Base-by-base conservation (phyloP, 2,797 vertebrate genomes). In the Ciconia nigra region DNA sequence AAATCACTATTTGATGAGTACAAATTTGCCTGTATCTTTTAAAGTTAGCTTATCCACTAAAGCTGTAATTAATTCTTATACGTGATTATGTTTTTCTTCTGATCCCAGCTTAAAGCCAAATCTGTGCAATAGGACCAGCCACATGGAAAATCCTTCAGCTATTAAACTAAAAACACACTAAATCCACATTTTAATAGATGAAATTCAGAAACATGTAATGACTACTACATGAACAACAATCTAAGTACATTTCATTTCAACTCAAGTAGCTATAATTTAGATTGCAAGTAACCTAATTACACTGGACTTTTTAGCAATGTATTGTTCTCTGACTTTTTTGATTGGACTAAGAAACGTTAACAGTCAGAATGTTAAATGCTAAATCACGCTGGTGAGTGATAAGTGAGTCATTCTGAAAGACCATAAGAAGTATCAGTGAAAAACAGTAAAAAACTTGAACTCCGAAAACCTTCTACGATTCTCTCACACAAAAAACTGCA, bases 21-120 rank as follows among this genome's bases (percentile, higher is more conserved):
- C 88, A 86, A 93, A 93, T 96, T 96, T 94, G 86, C 89, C 90
- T 95, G 72, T 94, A 95, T 97, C 94, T 97, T 97, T 96, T 91
- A 97, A 97, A 97, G 95, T 96, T 96, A 96, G 94, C 93, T 97
- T 96, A 97, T 88, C 92, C 93, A 80, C 84, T 97, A 95, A 97
- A 95, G 91, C 94, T 97, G 90, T 91, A 97, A 97, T 97, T 98
- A 97, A 97, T 95, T 96, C 90, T 96, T 94, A 91, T 93, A 95
- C 84, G 65, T 85, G 80, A 96, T 95, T 96, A 96, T 94, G 82
- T 94, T 95, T 96, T 85, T 37, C 90, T 96, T 97, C 95, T 96
- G 96, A 97, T 98, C 96, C 96, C 88, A 94, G 96, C 93, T 97
- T 96, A 97, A 93, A 92, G 94, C 55, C 83, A 94, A 93, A 96